Percentiles rank a stretch among this genome's conserved stretches.
Conservation (phyloP, 30 jellyfish, hydroid and myxozoan genomes). For the Rhopilema esculentum region DNA sequence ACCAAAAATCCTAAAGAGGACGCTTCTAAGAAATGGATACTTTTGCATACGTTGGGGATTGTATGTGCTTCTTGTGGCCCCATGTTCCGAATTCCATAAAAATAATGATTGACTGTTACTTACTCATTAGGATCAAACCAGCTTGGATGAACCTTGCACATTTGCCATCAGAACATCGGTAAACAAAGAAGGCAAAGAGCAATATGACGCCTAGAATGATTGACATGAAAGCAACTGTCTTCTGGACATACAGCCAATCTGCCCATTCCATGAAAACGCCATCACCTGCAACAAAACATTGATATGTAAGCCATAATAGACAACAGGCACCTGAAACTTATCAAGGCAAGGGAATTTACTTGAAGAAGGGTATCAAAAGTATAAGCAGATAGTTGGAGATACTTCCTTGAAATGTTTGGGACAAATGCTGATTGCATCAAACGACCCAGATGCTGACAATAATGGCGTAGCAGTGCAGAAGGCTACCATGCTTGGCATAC, state of each 20-base stretch:
- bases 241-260: conserved; percentile 35
- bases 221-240: conserved; percentile 43
- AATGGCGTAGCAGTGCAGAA: no score
- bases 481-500: no score
- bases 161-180: conserved; percentile 16
- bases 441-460: no score
- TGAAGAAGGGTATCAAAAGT: neutral
- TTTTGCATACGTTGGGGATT: no score
- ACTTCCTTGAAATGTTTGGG: no score
- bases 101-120: neutral
- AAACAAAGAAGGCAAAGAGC: conserved; percentile 20
- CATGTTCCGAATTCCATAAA: no score
- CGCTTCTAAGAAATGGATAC: no score
- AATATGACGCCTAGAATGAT: conserved; percentile 17
- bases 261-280: conserved; percentile 60
- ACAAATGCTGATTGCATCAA: no score
- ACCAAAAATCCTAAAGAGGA: no score
- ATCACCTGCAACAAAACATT: conserved; percentile 29
- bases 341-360: neutral
- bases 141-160: conserved; percentile 15
- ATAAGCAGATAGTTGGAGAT: no score
- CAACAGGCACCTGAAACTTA: neutral
- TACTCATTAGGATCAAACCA: conserved; percentile 27
- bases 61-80: no score
- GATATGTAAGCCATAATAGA: neutral